Percentiles rank a stretch among this genome's conserved stretches.
Evolutionary conservation across 2,888 invertebrate species (phyloP).

Genomic region (Ditula angustiorana): DNA sequence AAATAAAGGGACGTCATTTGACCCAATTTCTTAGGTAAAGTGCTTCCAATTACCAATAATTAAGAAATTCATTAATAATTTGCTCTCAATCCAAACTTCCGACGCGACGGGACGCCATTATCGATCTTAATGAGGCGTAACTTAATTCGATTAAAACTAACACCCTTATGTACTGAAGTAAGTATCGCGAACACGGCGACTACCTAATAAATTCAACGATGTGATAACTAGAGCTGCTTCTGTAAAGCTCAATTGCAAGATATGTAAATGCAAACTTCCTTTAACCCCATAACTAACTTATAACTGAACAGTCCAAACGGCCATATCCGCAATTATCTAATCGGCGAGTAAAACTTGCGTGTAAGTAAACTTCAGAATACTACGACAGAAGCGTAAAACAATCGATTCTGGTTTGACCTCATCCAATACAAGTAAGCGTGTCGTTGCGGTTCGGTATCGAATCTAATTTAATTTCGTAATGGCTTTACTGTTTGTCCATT

Average conservation of each 20-base stretch:
- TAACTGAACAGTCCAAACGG: not conserved
- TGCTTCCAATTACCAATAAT: constrained; percentile 6
- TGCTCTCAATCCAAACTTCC: constrained; percentile 5
- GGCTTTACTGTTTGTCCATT: not conserved
- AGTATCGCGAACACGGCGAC: not conserved
- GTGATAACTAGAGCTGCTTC: too few relatives aligned
- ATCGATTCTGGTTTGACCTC: constrained; percentile 22
- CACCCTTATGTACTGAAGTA: not conserved
- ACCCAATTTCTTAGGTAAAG: not conserved
- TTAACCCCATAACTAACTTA: constrained; percentile 2
- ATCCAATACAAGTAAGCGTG: constrained; percentile 15
- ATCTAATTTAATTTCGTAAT: not conserved
- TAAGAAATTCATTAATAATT: constrained; percentile 11
- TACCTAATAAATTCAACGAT: not conserved
- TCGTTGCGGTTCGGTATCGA: not conserved
- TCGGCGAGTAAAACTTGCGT: constrained; percentile 2
- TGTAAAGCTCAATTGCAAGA: not conserved
- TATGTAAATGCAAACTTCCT: not conserved
- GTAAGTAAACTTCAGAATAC: constrained; percentile 9
- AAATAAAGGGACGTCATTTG: not conserved
- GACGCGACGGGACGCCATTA: constrained; percentile 5
- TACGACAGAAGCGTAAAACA: constrained; percentile 4
- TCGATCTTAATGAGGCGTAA: constrained; percentile 11
- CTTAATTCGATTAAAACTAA: constrained; percentile 10
- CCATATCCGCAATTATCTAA: constrained; percentile 9